Base-by-base conservation (phyloP, 2,113 vertebrate species). In the Numida meleagris region DNA sequence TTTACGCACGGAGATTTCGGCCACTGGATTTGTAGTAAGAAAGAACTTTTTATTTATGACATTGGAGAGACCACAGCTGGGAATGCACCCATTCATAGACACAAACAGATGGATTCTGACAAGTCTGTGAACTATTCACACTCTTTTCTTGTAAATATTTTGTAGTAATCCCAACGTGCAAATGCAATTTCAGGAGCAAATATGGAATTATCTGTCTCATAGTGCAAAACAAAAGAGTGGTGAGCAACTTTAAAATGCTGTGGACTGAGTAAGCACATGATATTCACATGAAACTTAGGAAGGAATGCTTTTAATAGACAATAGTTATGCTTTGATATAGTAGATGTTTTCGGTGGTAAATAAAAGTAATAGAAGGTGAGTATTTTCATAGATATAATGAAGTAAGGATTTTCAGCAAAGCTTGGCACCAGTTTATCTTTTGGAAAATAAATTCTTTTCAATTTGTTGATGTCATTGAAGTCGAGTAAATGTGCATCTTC, bases 41-140 rank as follows among this genome's bases (percentile, higher is more conserved):
- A 88, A 94, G 57, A 88, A 88, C 20, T 88, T 94, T 80, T 95
- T 88, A 89, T 89, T 91, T 91, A 77, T 94, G 76, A 45, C 18
- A 7, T 80, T 88, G 51, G 84, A 92, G 94, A 88, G 87, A 82
- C 67, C 92, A 89, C 95, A 97, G 91, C 96, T 96, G 94, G 82
- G 95, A 91, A 94, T 85, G 89, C n/a, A 82, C 59, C 79, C 82
- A 57, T 90, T 97, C 95, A 95, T 91, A 95, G 82, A 90, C 78
- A 81, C 88, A 95, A 79, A 93, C 97, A 97, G 97, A 97, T 97
- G 97, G 94, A 94, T 95, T 94, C 80, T 95, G 96, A 95, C 81
- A 95, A 89, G 90, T 59, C 48, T 68, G 14, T 96, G 82, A 93
- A 94, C 95, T 96, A 86, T 89, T 95, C 92, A 91, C 88, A 77